These are phyloP conservation scores for Propithecus deckenii DNA, from an alignment of 2,797 vertebrate genomes.

Conservation along the genomic window DNA sequence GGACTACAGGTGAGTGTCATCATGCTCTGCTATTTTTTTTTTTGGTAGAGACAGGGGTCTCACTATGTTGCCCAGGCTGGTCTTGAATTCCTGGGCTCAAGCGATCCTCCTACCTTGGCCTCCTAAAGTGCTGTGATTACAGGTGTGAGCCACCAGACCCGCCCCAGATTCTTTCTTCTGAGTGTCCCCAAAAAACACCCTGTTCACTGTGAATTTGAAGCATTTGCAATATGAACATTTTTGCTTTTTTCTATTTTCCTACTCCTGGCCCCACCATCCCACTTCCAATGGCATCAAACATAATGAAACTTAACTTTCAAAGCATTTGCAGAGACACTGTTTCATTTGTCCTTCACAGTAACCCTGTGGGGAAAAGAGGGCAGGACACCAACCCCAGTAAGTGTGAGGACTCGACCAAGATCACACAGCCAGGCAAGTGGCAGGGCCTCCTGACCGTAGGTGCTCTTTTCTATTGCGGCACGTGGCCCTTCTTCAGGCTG, in stretches of 20 bases:
- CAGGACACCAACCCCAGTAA: not conserved
- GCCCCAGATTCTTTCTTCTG: not conserved
- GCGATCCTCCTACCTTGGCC: not conserved
- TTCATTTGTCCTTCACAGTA: not conserved
- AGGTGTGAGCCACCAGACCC: too few relatives aligned
- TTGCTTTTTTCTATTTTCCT: not conserved
- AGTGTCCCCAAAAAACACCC: not conserved
- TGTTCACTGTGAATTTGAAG: fast-evolving
- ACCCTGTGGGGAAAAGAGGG: not conserved
- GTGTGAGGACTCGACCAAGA: not conserved
- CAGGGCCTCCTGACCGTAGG: not conserved
- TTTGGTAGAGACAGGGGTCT: not conserved
- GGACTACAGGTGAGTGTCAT: not conserved
- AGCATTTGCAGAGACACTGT: not conserved
- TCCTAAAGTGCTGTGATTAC: too few relatives aligned
- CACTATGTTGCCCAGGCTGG: not conserved
- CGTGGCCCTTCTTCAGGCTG: not conserved
- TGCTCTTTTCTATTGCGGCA: not conserved
- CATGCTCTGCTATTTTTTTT: not conserved
- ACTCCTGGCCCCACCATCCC: not conserved
- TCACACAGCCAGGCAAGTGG: not conserved
- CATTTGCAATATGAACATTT: not conserved
- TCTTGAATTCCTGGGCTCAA: not conserved
- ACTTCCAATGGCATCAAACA: not conserved
- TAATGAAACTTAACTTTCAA: not conserved